phyloP scores from a whole-genome alignment of 2,113 vertebrate species.

The Kryptolebias marmoratus region DNA sequence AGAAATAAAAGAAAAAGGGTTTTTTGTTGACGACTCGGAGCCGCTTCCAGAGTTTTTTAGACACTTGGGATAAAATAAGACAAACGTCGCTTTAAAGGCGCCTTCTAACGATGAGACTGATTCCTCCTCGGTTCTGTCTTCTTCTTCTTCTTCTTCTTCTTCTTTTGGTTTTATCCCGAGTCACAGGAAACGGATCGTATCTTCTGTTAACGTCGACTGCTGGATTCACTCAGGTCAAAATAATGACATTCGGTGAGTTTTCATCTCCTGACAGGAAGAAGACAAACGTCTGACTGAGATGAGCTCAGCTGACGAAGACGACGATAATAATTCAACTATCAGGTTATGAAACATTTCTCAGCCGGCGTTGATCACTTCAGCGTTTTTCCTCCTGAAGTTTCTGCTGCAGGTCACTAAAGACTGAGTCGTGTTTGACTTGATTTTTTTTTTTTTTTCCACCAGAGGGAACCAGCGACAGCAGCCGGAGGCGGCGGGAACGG shows the following conservation, averaged over 20 bases:
- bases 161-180: no score
- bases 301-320: no score
- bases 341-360: no score
- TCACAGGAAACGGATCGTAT: background rate
- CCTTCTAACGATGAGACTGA: background rate
- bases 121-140: background rate
- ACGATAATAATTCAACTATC: no score
- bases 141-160: background rate
- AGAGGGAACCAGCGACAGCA: constrained; percentile 44
- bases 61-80: background rate
- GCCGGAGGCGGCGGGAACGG: background rate
- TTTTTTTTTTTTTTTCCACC: constrained; percentile 39
- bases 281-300: no score
- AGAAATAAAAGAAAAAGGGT: background rate
- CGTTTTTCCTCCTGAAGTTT: no score
- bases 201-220: background rate
- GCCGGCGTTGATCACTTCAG: no score
- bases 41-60: background rate
- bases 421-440: background rate
- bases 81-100: background rate
- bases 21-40: background rate
- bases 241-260: no score
- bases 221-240: background rate
- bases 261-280: no score
- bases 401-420: no score